Base-by-base conservation (phyloP, 2,888 invertebrate genomes). In the Philhelius pedissequus region DNA sequence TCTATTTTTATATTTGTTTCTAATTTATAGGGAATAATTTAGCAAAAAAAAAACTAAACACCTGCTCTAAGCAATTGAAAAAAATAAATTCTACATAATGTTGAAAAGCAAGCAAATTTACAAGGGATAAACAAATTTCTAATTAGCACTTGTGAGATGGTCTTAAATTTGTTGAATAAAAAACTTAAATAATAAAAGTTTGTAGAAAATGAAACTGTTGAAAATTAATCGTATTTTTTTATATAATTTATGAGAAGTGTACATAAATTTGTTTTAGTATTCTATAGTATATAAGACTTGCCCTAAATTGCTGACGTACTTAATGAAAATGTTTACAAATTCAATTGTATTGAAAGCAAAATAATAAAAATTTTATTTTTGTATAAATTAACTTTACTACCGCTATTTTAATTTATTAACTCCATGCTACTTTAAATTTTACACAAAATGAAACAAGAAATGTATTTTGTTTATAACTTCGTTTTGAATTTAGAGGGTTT, bases 61-160 rank as follows among this genome's bases (percentile, higher is more conserved):
- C 73, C 48, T 70, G 38, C 32, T 40, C 4, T 76, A 66, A 77
- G 64, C 76, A 54, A 20, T 54, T 15, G 18, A 45, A 40, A 3
- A 20, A 48, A 52, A 50, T 11, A 32, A 50, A 32, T 68, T 77
- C 70, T 64, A 75, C n/a, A n/a, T n/a, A n/a, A n/a, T 78, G 50
- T 38, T 30, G 78, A 60, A n/a, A n/a, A 86, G 86, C 86, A 87
- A 86, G 86, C 86, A 82, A 76, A 45, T 77, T 78, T 79, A 76
- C 69, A 56, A 76, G 69, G 74, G 74, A 62, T 78, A 79, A 81
- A 77, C 60, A 86, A 82, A 86, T 82, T 89, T 90, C 89, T 89
- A 90, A 90, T 89, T 90, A 91, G 91, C 91, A 92, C 91, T 91
- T 91, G 90, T 91, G 91, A 91, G 91, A 92, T 92, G 91, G 91